A percentile compares a stretch with the other conserved stretches of the same genome.
Conservation (phyloP, 2,113 vertebrate species). For the Pygoscelis antarcticus region DNA sequence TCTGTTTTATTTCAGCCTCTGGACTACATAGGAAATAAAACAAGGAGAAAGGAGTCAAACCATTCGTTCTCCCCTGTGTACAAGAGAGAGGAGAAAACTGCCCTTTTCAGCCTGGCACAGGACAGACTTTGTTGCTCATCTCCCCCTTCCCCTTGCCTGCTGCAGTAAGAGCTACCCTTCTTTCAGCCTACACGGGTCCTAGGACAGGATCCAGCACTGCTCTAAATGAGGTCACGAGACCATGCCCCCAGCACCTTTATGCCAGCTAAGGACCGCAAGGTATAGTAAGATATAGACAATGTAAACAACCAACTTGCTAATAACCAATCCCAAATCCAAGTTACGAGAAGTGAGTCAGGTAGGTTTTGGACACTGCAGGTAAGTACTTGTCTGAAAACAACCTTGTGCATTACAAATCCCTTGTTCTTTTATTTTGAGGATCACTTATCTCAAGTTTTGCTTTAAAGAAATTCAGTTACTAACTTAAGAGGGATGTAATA, state of each 20-base stretch:
- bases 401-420: neutral
- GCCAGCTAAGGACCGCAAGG: neutral
- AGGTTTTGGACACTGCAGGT: neutral
- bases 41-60: neutral
- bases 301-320: neutral
- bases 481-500: neutral
- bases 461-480: neutral
- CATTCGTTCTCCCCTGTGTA: accelerated
- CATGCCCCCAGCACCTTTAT: neutral
- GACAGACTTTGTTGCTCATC: neutral
- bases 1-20: neutral
- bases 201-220: accelerated
- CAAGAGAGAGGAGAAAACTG: neutral
- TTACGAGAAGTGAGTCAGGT: accelerated
- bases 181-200: accelerated
- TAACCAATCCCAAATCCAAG: neutral
- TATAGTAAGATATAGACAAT: accelerated
- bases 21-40: neutral
- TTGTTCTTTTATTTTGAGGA: neutral
- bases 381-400: neutral
- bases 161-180: neutral
- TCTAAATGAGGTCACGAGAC: neutral
- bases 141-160: neutral
- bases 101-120: neutral
- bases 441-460: neutral